Conservation (phyloP, 2,113 vertebrate species). For the Polypterus bichir region DNA sequence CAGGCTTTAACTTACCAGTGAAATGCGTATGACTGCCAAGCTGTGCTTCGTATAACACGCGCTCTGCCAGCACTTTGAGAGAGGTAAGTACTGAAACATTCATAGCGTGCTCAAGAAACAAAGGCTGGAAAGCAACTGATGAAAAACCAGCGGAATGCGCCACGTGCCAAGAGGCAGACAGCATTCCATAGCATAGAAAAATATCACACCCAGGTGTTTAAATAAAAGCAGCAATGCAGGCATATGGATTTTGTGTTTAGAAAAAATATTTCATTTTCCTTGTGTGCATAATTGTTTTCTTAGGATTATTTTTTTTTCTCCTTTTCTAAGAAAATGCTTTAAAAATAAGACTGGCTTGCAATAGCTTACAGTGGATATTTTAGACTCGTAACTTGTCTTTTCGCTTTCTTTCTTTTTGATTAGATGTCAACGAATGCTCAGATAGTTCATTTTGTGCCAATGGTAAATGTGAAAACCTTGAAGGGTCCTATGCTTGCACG, state of each 20-base stretch:
- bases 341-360: not conserved
- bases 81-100: no score
- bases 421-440: conserved; percentile 58
- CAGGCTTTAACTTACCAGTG: no score
- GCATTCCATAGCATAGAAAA: not conserved
- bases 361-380: conserved; percentile 5
- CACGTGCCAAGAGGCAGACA: not conserved
- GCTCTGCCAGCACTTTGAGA: no score
- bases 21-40: no score
- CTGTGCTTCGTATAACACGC: no score
- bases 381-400: conserved; percentile 1
- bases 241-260: not conserved
- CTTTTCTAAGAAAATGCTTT: no score
- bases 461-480: conserved; percentile 50
- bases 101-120: no score
- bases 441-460: conserved; percentile 41
- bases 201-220: not conserved
- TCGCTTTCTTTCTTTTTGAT: conserved; percentile 13
- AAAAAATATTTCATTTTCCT: not conserved
- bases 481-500: conserved; percentile 49
- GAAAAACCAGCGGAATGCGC: no score
- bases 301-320: no score
- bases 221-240: not conserved
- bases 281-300: not conserved
- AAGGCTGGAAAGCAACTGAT: no score